Percentiles rank a stretch among this genome's conserved stretches.
phyloP scores from a whole-genome alignment of 1,140 invertebrate species.

The Plodia interpunctella region DNA sequence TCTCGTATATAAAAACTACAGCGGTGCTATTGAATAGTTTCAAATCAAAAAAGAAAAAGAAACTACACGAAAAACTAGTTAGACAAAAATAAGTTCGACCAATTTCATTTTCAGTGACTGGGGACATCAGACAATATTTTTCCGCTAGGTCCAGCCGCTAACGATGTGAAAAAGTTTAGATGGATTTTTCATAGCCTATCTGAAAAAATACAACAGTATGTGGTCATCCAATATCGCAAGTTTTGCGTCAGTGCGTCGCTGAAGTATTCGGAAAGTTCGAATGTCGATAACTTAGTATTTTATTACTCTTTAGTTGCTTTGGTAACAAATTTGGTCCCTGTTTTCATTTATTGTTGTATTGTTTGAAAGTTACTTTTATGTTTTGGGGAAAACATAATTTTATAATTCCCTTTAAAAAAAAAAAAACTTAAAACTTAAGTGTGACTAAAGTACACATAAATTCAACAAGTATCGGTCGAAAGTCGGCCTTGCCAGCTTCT shows the following conservation, averaged over 20 bases:
- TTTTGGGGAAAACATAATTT: no score
- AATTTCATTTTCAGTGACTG: not conserved
- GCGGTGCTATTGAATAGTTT: no score
- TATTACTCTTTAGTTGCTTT: not conserved
- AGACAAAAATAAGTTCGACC: not conserved
- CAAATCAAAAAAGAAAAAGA: not conserved
- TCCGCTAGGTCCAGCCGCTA: slow-evolving; percentile 33
- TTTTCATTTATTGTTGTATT: not conserved
- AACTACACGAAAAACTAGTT: not conserved
- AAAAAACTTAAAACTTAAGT: no score
- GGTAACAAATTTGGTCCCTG: not conserved
- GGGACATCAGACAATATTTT: slow-evolving; percentile 23
- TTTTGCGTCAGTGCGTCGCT: slow-evolving; percentile 19
- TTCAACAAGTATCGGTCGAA: no score
- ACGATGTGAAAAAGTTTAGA: slow-evolving; percentile 58
- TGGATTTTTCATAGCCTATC: slow-evolving; percentile 47
- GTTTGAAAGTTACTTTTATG: not conserved
- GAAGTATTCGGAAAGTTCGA: not conserved
- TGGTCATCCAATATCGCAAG: slow-evolving; percentile 44
- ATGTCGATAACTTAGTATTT: not conserved
- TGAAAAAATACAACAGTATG: slow-evolving; percentile 42
- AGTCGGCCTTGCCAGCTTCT: no score
- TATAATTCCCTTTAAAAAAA: no score
- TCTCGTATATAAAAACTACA: no score
- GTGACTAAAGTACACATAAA: no score